phyloP scores from a whole-genome alignment of 2,113 vertebrate genomes.

The Rhinopomastus cyanomelas region DNA sequence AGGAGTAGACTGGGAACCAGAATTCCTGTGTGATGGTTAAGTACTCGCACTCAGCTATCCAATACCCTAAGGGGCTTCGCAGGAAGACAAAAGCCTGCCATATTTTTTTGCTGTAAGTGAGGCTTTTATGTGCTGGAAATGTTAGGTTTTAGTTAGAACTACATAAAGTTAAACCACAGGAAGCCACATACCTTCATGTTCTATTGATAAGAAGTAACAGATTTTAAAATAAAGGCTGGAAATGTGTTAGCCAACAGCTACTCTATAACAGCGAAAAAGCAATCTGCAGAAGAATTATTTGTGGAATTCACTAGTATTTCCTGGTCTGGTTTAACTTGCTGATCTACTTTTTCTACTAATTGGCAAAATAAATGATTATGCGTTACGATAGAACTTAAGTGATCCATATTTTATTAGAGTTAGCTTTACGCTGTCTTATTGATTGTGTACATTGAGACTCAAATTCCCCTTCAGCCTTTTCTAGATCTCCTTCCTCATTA shows the following conservation, averaged over 20 bases:
- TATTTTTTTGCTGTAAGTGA: background rate
- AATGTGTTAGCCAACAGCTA: background rate
- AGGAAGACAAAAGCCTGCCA: background rate
- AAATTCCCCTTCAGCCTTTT: background rate
- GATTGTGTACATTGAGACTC: background rate
- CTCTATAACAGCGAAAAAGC: background rate
- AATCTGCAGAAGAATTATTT: background rate
- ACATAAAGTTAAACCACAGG: slow-evolving; percentile 3
- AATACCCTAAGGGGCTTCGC: background rate
- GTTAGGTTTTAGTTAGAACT: background rate
- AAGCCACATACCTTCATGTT: slow-evolving; percentile 5
- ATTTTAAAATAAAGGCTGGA: background rate
- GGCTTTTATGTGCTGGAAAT: background rate
- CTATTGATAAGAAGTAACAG: background rate
- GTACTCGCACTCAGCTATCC: background rate
- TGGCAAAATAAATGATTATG: background rate
- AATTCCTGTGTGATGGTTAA: background rate
- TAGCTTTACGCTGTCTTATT: background rate
- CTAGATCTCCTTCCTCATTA: background rate
- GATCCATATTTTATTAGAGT: background rate
- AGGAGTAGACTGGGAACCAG: background rate
- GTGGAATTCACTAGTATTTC: background rate
- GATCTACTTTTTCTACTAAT: background rate
- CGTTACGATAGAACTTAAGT: background rate
- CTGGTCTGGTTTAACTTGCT: background rate